Conservation (phyloP, 2,113 vertebrate species). For the Puntigrus tetrazona region DNA sequence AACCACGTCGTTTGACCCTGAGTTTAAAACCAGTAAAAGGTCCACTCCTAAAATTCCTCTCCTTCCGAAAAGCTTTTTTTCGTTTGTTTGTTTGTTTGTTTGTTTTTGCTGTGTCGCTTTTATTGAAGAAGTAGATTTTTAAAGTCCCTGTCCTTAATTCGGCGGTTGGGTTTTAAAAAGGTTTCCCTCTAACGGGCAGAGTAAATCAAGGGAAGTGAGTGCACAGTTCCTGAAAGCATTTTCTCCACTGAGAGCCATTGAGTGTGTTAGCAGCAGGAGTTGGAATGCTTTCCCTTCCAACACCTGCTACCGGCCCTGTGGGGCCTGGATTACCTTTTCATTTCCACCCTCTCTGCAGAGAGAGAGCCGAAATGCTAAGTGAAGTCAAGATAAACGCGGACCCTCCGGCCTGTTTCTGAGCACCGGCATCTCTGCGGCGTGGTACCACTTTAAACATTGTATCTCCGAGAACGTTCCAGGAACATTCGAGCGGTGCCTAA, state of each 20-base stretch:
- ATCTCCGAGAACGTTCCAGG: conserved; percentile 1
- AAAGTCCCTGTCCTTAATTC: conserved; percentile 45
- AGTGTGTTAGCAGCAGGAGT: conserved; percentile 63
- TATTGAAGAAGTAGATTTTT: conserved; percentile 44
- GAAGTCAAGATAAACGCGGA: conserved; percentile 55
- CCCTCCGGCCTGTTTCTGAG: conserved; percentile 43
- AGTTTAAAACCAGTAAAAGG: conserved; percentile 46
- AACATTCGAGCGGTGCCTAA: neutral
- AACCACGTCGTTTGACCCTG: conserved; percentile 42
- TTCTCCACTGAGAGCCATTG: conserved; percentile 67
- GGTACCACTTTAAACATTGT: conserved; percentile 12
- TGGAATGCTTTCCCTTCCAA: conserved; percentile 48
- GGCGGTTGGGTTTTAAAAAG: conserved; percentile 62
- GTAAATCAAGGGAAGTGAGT: conserved; percentile 68
- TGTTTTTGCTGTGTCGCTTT: conserved; percentile 37
- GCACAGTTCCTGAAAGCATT: conserved; percentile 72
- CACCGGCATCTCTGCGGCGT: conserved; percentile 16
- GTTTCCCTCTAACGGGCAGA: conserved; percentile 72
- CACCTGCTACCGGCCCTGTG: conserved; percentile 68
- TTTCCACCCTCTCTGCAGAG: conserved; percentile 55
- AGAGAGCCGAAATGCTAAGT: conserved; percentile 53
- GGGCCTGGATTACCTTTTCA: conserved; percentile 64
- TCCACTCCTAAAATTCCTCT: conserved; percentile 26
- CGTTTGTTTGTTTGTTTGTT: conserved; percentile 22
- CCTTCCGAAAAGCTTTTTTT: conserved; percentile 13